A percentile compares a stretch with the other conserved stretches of the same genome.
These are phyloP conservation scores for Terebella lapidaria DNA, from an alignment of 2,888 invertebrate genomes.

Conservation along the genomic window DNA sequence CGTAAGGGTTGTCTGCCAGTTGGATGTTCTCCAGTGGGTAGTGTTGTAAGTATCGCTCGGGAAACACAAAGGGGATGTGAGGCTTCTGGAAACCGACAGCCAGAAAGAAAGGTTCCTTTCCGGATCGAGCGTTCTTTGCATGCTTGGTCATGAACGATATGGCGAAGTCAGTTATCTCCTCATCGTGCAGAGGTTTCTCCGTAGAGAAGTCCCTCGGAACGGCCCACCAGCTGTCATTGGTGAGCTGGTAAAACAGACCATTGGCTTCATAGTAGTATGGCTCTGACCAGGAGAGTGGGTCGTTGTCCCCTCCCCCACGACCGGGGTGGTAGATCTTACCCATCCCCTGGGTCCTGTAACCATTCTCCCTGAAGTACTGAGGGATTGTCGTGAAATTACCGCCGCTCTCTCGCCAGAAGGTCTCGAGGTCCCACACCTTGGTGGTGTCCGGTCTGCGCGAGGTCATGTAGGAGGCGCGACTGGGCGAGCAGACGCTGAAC, in stretches of 20 bases:
- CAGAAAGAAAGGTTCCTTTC: constrained; percentile 4
- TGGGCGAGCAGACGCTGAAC: constrained; percentile 23
- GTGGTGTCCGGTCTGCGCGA: constrained; percentile 29
- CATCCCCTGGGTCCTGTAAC: constrained; percentile 25
- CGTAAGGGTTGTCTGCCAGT: constrained; percentile 14
- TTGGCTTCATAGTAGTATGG: constrained; percentile 21
- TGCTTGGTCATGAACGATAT: constrained; percentile 12
- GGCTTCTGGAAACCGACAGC: constrained; percentile 5
- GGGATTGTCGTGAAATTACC: constrained; percentile 29
- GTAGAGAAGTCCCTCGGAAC: neutral
- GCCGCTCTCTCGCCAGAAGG: constrained; percentile 23
- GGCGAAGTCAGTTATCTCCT: neutral
- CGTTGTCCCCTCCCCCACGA: constrained; percentile 21
- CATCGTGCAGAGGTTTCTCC: neutral
- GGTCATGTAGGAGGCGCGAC: constrained; percentile 25
- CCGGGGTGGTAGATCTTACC: constrained; percentile 28
- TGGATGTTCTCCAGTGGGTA: neutral
- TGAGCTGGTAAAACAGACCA: constrained; percentile 16
- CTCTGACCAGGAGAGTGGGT: constrained; percentile 27
- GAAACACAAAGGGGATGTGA: constrained; percentile 2
- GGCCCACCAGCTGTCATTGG: neutral
- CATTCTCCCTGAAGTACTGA: constrained; percentile 26
- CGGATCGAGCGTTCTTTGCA: neutral
- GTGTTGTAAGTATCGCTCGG: neutral
- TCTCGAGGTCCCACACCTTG: constrained; percentile 21